A percentile compares a stretch with the other conserved stretches of the same genome.
These are phyloP conservation scores for Aleiodes alternator DNA, from an alignment of 2,888 invertebrate genomes.

Conservation along the genomic window DNA sequence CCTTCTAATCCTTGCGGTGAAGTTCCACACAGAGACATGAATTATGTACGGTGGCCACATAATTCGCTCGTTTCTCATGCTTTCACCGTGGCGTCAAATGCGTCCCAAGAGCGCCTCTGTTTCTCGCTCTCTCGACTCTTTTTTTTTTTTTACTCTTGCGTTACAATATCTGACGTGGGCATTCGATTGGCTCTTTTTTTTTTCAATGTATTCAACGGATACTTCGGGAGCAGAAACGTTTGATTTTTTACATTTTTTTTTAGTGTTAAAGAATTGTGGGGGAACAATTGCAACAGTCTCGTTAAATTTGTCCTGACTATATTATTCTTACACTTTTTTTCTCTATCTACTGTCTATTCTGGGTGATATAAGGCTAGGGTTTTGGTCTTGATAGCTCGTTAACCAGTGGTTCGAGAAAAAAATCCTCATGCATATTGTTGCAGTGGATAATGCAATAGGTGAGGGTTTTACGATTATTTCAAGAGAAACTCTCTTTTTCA, in stretches of 20 bases:
- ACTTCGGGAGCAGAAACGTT: too few species aligned
- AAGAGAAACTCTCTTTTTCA: neutral
- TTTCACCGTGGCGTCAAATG: slow-evolving; percentile 62
- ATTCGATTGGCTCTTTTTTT: slow-evolving; percentile 11
- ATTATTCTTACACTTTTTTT: slow-evolving; percentile 16
- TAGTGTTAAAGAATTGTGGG: neutral
- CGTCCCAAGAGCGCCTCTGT: slow-evolving; percentile 36
- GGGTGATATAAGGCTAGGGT: slow-evolving; percentile 51
- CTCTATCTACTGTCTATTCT: too few species aligned
- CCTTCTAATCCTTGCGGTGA: slow-evolving; percentile 57
- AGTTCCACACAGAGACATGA: slow-evolving; percentile 54
- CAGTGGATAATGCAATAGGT: slow-evolving; percentile 47
- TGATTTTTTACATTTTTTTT: neutral
- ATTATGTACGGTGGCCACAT: slow-evolving; percentile 65
- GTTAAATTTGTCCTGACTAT: slow-evolving; percentile 29
- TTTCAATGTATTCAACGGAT: neutral
- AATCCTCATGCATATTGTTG: slow-evolving; percentile 60
- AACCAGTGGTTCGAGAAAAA: slow-evolving; percentile 56
- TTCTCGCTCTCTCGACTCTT: slow-evolving; percentile 8
- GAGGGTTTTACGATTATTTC: neutral
- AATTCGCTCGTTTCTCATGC: slow-evolving; percentile 66
- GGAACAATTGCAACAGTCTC: slow-evolving; percentile 17
- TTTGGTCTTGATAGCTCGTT: slow-evolving; percentile 68
- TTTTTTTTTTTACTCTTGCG: too few species aligned
- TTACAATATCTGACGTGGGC: neutral